Evolutionary conservation across 2,888 invertebrate genomes (phyloP).

Genomic region (Drosophila neotestacea): DNA sequence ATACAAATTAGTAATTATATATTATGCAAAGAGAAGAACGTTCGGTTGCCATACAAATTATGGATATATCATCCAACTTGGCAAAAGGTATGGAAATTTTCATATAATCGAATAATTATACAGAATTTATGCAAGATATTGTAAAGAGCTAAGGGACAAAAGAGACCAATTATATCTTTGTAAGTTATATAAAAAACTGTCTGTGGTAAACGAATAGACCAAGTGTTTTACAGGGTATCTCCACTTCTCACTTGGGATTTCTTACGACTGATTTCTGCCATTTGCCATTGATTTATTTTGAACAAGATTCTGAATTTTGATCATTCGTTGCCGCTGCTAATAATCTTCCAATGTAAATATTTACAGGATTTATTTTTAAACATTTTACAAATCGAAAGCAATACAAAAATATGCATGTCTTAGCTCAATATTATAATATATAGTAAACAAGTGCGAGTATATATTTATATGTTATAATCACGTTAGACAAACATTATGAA

Average conservation of each 20-base stretch:
- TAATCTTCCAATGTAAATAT: conserved; percentile 72
- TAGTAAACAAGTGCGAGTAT: background rate
- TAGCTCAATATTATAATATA: conserved; percentile 1
- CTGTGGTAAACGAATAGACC: too few species aligned
- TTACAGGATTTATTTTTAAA: conserved; percentile 72
- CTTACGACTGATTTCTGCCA: conserved; percentile 11
- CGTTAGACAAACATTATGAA: conserved; percentile 71
- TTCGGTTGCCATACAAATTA: conserved; percentile 23
- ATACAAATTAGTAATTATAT: conserved; percentile 11
- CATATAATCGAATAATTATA: too few species aligned
- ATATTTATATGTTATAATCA: conserved; percentile 41
- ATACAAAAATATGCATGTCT: conserved; percentile 13
- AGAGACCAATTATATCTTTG: too few species aligned
- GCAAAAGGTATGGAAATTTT: too few species aligned
- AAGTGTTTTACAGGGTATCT: background rate
- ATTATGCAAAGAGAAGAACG: conserved; percentile 17
- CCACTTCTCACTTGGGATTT: background rate
- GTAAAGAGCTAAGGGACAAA: too few species aligned
- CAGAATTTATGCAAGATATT: too few species aligned
- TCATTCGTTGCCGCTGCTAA: conserved; percentile 21
- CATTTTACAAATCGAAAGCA: conserved; percentile 48
- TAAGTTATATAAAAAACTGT: too few species aligned
- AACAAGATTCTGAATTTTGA: conserved; percentile 24
- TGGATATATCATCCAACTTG: background rate
- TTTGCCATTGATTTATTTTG: conserved; percentile 52